phyloP scores from a whole-genome alignment of 2,113 vertebrate genomes.

The Heptranchias perlo region DNA sequence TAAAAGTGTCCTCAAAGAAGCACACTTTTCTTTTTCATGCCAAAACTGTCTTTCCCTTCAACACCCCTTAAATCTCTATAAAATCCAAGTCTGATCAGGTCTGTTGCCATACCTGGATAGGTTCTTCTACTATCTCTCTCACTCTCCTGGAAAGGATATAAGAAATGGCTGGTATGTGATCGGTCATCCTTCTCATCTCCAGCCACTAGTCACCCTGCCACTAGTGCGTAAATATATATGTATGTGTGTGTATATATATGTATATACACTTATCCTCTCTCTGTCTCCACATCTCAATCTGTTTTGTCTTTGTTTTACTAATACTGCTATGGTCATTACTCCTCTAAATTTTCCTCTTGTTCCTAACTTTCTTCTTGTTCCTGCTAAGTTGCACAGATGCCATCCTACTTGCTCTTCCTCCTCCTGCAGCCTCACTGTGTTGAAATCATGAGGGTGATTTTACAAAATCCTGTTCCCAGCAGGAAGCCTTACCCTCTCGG shows the following conservation, averaged over 20 bases:
- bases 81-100: not conserved
- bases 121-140: not conserved
- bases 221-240: not conserved
- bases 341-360: not conserved
- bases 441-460: too few relatives aligned
- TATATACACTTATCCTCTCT: too few relatives aligned
- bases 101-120: not conserved
- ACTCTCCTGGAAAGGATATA: not conserved
- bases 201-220: not conserved
- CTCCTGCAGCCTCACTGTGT: not conserved
- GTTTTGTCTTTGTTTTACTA: not conserved
- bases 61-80: not conserved
- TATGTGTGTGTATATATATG: too few relatives aligned
- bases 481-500: not conserved
- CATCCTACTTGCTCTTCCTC: not conserved
- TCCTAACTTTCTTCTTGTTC: not conserved
- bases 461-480: not conserved
- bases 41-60: not conserved
- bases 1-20: not conserved
- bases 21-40: not conserved
- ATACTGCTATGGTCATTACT: not conserved
- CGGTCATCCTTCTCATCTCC: not conserved
- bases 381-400: not conserved
- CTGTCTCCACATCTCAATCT: not conserved
- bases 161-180: not conserved